Evolutionary conservation across 2,113 vertebrate species (phyloP).

Genomic region (Calyptomena viridis): DNA sequence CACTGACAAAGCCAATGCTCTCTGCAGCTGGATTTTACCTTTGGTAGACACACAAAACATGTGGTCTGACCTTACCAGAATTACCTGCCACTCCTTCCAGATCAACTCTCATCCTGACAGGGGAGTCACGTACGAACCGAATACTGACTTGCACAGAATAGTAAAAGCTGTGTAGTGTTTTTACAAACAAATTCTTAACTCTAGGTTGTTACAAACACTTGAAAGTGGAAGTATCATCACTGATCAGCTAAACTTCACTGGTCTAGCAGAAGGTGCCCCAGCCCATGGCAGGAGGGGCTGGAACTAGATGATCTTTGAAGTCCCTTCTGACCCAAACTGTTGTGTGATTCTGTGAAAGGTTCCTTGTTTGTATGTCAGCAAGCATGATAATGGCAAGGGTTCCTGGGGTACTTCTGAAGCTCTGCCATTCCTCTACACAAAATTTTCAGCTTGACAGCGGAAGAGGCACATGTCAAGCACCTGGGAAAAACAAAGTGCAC

Average conservation of each 20-base stretch:
- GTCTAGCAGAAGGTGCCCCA: not conserved
- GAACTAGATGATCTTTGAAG: not conserved
- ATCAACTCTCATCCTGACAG: not conserved
- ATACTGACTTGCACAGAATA: not conserved
- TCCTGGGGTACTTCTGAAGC: not conserved
- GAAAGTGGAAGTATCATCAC: not conserved
- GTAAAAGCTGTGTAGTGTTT: not conserved
- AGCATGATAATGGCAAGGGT: accelerated
- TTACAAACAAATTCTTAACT: not conserved
- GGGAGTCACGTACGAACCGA: not conserved
- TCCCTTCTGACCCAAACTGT: not conserved
- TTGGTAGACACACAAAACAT: accelerated
- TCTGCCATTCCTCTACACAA: not conserved
- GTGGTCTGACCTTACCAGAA: not conserved
- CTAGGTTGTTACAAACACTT: not conserved
- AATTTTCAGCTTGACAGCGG: not conserved
- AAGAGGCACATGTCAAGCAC: not conserved
- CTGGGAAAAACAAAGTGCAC: not conserved
- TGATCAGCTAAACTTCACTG: not conserved
- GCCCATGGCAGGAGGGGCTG: not conserved
- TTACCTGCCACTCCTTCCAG: not conserved
- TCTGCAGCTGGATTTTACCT: not conserved
- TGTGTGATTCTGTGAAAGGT: not conserved
- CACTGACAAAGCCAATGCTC: not conserved
- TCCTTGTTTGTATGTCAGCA: not conserved